Evolutionary conservation across 2,888 invertebrate species (phyloP), one percentile per base, ranked within the genome.

Genomic region (Plagiodera versicolora): DNA sequence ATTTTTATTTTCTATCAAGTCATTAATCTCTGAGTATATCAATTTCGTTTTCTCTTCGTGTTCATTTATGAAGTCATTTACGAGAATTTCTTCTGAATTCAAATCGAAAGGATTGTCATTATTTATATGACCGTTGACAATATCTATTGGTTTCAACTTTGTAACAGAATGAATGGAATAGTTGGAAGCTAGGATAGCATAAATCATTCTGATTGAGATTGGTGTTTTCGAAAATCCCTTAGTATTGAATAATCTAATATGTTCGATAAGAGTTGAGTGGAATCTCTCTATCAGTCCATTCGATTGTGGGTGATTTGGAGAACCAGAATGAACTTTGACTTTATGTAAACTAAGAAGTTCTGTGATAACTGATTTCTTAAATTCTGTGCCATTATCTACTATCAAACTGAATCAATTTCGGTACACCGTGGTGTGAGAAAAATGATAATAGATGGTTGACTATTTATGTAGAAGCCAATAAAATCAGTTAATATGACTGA

Each of bases 271-370:
- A 24, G 24, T 5, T 5, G 24, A 24, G 4, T 24, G 24, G 6
- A 6, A 24, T 3, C n/a, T n/a, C n/a, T n/a, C n/a, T n/a, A n/a
- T n/a, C n/a, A n/a, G n/a, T n/a, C n/a, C n/a, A n/a, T n/a, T n/a
- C n/a, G n/a, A 24, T 24, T 24, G 24, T 24, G 24, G 24, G 24
- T 24, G 24, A 24, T 24, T 24, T 24, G 3, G 24, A n/a, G n/a
- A n/a, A n/a, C n/a, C n/a, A n/a, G n/a, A n/a, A n/a, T n/a, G n/a
- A 24, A 24, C 24, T 24, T 24, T 24, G 24, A 60, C 20, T 45
- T 58, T 20, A 14, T 58, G 53, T 28, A 58, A 32, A 4, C 39
- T 46, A 11, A 58, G 16, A 10, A 58, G 52, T 53, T 58, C 35
- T 2, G 17, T 19, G 16, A 58, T 53, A 50, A 57, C 49, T 28